A percentile compares a stretch with the other conserved stretches of the same genome.
phyloP scores from a whole-genome alignment of 2,797 vertebrate genomes.

The Fistularia commersonii region DNA sequence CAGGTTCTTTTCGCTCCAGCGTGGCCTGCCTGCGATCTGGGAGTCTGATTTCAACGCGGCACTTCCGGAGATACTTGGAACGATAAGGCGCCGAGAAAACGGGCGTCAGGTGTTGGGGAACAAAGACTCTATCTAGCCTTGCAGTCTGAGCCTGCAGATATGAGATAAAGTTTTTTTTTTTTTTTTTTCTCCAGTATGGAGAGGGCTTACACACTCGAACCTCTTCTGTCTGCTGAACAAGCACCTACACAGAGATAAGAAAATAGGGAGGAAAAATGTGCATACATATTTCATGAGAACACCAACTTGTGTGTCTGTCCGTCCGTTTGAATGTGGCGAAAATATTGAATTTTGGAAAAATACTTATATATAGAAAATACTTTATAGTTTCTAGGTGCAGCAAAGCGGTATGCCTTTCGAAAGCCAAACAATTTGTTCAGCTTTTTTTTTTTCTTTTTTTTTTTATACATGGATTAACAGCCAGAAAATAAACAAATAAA shows the following conservation, averaged over 20 bases:
- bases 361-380: too few species aligned
- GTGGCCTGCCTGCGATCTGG: slow-evolving; percentile 39
- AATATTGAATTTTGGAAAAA: too few species aligned
- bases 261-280: slow-evolving; percentile 11
- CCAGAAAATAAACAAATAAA: background rate
- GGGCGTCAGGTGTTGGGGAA: slow-evolving; percentile 67
- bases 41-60: slow-evolving; percentile 45
- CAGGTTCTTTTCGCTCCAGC: slow-evolving; percentile 21
- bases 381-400: too few species aligned
- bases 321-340: too few species aligned
- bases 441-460: slow-evolving; percentile 8
- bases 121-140: slow-evolving; percentile 64
- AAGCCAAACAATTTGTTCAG: too few species aligned
- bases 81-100: slow-evolving; percentile 54
- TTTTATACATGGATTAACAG: slow-evolving; percentile 33
- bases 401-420: too few species aligned
- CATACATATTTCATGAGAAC: slow-evolving; percentile 10
- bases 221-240: slow-evolving; percentile 27
- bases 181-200: slow-evolving; percentile 43
- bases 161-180: slow-evolving; percentile 56
- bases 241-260: slow-evolving; percentile 26
- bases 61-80: slow-evolving; percentile 51
- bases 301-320: background rate
- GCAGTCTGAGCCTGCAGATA: slow-evolving; percentile 69
- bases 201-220: slow-evolving; percentile 33